Conservation (phyloP, 1,140 invertebrate species). For the Zaprionus inermis region DNA sequence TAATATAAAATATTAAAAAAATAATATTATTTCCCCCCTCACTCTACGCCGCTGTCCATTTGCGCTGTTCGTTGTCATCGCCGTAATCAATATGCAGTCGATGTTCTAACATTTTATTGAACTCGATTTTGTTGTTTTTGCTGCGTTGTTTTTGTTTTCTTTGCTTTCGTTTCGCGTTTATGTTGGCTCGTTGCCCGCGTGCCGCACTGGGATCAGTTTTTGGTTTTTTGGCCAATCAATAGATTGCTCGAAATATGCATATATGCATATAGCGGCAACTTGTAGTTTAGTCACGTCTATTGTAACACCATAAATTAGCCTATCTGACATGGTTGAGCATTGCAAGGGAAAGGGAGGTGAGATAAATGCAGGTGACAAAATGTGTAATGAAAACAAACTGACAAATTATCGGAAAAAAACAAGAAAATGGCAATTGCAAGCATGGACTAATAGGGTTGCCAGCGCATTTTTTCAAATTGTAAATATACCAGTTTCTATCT, state of each 20-base stretch:
- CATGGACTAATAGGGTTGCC: conserved; percentile 2
- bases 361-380: conserved; percentile 45
- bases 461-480: not conserved
- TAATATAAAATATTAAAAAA: no score
- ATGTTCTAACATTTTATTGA: conserved; percentile 61
- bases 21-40: not conserved
- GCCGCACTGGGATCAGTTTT: conserved; percentile 24
- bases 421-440: conserved; percentile 14
- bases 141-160: not conserved
- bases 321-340: conserved; percentile 26
- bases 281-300: conserved; percentile 64
- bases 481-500: not conserved
- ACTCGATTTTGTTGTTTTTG: conserved; percentile 12
- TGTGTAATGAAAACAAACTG: conserved; percentile 38
- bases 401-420: conserved; percentile 20
- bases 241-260: conserved; percentile 20
- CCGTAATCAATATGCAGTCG: conserved; percentile 69
- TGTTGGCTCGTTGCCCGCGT: conserved; percentile 46
- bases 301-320: conserved; percentile 67
- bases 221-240: conserved; percentile 44
- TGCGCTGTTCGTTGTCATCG: not conserved
- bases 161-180: conserved; percentile 17
- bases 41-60: not conserved
- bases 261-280: conserved; percentile 10
- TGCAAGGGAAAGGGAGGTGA: not conserved